Evolutionary conservation across 2,113 vertebrate species (phyloP), one percentile per base, ranked within the genome.

Genomic region (Lasiurus cinereus): DNA sequence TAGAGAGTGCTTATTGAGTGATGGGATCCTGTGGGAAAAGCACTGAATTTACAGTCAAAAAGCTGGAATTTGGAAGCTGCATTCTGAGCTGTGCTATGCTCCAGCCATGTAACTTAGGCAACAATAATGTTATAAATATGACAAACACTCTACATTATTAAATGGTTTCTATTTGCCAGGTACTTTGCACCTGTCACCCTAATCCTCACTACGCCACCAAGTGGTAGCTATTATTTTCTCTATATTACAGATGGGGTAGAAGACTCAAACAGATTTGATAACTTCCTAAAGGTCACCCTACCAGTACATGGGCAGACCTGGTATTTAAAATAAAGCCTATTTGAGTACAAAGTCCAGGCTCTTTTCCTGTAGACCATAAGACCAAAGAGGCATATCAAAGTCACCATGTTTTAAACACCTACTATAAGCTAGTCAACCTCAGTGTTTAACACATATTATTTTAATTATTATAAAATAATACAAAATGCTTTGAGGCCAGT

Each of bases 381-480:
- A 33, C 43, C 52, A 82, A 15, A 31, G 78, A 78, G 33, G 2
- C 76, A 67, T 90, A 14, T 77, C 11, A 2, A 31, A 94, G 22
- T 22, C 59, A 79, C 27, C 5, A 6, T 48, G 39, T 70, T 91
- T 93, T 91, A 93, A 93, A 19, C 19, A 59, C 15, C 77, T 87
- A 70, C 6, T 10, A 15, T 74, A 89, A 95, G 4, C 24, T 19
- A 36, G 46, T 54, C 77, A 92, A 52, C 5, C 2, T 82, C 87
- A 77, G n/a, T 62, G 16, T 54, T 93, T 96, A 70, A 48, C 15
- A 5, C 72, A 11, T 22, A 36, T 91, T 74, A 82, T 33, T 82
- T 87, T 8, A 70, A 70, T 89, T 89, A 50, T 33, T 89, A 59
- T 79, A 76, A 70, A 90, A 88, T 74, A 59, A 67, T 76, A 29